A percentile compares a stretch with the other conserved stretches of the same genome.
Evolutionary conservation across 2,113 vertebrate species (phyloP).

Genomic region (Hirundichthys speculiger): DNA sequence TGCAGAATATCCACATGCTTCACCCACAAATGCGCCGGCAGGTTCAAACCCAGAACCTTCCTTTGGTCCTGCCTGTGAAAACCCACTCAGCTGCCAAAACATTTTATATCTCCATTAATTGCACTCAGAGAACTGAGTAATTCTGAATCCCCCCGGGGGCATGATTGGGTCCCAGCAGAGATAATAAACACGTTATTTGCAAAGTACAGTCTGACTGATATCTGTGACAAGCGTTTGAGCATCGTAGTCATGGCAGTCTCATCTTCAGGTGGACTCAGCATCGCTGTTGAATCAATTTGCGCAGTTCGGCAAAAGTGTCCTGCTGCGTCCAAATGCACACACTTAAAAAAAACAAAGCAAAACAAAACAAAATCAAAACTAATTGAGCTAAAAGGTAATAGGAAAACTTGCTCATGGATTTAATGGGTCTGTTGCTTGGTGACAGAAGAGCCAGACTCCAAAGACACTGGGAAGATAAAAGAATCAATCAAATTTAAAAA

Average conservation of each 20-base stretch:
- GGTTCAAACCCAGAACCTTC: not conserved
- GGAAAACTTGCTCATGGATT: constrained; percentile 38
- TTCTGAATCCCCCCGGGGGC: constrained; percentile 14
- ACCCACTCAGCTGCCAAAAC: constrained; percentile 21
- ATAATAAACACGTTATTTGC: constrained; percentile 41
- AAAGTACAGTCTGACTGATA: constrained; percentile 39
- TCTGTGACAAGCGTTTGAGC: constrained; percentile 25
- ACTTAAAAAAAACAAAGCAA: constrained; percentile 10
- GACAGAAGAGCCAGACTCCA: constrained; percentile 7
- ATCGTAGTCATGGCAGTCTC: constrained; percentile 11
- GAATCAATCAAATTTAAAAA: constrained; percentile 37
- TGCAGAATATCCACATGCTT: not conserved
- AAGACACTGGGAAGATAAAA: constrained; percentile 41
- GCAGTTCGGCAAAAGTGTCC: constrained; percentile 48
- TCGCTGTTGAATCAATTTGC: constrained; percentile 50
- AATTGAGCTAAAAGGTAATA: constrained; percentile 55
- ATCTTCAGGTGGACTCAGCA: constrained; percentile 52
- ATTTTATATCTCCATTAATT: constrained; percentile 20
- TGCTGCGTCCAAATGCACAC: constrained; percentile 13
- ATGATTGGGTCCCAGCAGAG: constrained; percentile 30
- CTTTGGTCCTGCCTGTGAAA: not conserved
- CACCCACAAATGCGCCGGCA: not conserved
- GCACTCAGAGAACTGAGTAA: constrained; percentile 18
- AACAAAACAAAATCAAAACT: constrained; percentile 48
- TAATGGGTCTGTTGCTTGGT: constrained; percentile 29